Base-by-base conservation (phyloP, 2,888 invertebrate species). In the Pegoplata infirma region DNA sequence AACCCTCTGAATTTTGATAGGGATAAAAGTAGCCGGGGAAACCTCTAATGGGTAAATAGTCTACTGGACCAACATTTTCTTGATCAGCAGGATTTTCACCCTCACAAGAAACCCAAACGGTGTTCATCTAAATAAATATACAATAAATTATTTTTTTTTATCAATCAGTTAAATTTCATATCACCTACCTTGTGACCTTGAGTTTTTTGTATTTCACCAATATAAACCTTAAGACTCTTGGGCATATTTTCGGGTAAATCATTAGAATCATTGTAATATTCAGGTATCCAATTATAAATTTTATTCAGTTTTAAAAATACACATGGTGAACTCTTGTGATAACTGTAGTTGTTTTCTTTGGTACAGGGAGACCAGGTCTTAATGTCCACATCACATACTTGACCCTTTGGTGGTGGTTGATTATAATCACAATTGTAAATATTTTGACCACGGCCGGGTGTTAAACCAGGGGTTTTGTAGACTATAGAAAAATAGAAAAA, bases 221-320 rank as follows among this genome's bases (percentile, higher is more conserved):
- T 96, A 82, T 94, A 92, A 0, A 92, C 90, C 86, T 94, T 94
- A 80, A 97, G 90, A 61, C 91, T 91, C 0, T 90, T 83, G 0
- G 97, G 96, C 96, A 97, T 96, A 1, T 92, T 92, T 0, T 88
- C 84, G 0, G 97, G 97, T 56, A 97, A 90, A 68, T 91, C 89
- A 7, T 91, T 90, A 0, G 94, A 92, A 81, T 93, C 92, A 85
- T 96, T 94, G 87, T 95, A 97, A 85, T 92, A 95, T 32, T 94
- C 92, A 0, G 98, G 98, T 81, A 92, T 91, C 98, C 98, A 98
- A 17, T 94, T 96, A 84, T 93, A 97, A 85, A 98, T 97, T 92
- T 96, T 97, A 91, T 99, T 99, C 46, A 99, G 91, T 89, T 99
- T 99, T 71, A 99, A 91, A 87, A 98, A 95, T 81, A 99, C 92